Evolutionary conservation across 2,888 invertebrate species (phyloP).

Genomic region (Polymixis lichenea): DNA sequence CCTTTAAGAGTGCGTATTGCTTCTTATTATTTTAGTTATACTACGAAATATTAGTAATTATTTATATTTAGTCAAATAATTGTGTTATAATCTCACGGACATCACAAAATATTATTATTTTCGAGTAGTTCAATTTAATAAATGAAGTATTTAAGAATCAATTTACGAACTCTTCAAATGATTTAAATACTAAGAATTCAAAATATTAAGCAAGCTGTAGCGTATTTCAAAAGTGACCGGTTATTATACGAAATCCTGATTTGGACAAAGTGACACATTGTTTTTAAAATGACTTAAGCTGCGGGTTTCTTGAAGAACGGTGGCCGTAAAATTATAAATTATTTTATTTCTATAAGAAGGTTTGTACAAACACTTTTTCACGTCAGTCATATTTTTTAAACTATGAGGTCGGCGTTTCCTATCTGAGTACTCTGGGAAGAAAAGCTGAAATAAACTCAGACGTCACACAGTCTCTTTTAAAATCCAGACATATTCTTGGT

Average conservation of each 20-base stretch:
- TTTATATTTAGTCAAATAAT: conserved; percentile 74
- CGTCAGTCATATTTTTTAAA: too few relatives aligned
- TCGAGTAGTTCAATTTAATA: conserved; percentile 20
- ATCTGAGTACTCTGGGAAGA: too few relatives aligned
- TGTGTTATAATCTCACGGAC: conserved; percentile 71
- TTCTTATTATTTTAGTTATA: conserved; percentile 66
- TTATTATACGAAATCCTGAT: conserved; percentile 8
- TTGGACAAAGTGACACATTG: conserved; percentile 18
- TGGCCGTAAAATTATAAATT: not conserved
- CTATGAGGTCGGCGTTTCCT: too few relatives aligned
- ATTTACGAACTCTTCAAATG: conserved; percentile 3
- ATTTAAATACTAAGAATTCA: conserved; percentile 21
- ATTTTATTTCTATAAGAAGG: too few relatives aligned
- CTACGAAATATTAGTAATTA: conserved; percentile 68
- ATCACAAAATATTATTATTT: conserved; percentile 48
- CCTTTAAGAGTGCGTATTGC: conserved; percentile 62
- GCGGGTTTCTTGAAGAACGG: not conserved
- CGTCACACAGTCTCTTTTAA: too few relatives aligned
- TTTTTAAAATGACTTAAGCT: not conserved
- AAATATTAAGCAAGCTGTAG: not conserved
- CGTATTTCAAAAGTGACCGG: not conserved
- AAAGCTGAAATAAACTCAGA: too few relatives aligned
- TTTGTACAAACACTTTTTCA: too few relatives aligned
- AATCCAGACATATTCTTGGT: too few relatives aligned
- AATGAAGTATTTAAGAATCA: conserved; percentile 1